Evolutionary conservation across 2,888 invertebrate species (phyloP), one percentile per base, ranked within the genome.

Genomic region (Scelioninae gen. 1): DNA sequence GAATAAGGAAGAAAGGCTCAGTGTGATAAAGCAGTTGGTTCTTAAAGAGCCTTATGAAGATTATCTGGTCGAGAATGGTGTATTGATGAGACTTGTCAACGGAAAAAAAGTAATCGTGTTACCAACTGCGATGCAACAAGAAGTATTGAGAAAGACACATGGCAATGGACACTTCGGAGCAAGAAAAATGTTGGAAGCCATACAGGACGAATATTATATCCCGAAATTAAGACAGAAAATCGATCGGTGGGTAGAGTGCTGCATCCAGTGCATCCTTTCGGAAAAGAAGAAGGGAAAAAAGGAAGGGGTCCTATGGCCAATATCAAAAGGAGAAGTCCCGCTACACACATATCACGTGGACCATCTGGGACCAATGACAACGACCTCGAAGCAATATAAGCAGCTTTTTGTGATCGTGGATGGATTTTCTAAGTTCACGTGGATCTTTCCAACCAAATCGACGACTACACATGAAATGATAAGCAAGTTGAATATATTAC

Each of bases 201-300:
- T 43, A 0, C 43, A n/a, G 5, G 47, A 15, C 6, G 15, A 47
- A 4, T 47, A 47, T 6, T 47, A 47, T 7, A 15, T 47, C 1
- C 15, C 47, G 0, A 13, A 15, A 7, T 8, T 47, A 6, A 15
- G 15, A 16, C 15, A 47, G 47, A 47, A 43, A 5, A 5, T 43
- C 1, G n/a, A 43, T 11, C 9, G n/a, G 0, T 43, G 4, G 5
- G n/a, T 43, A 2, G 47, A 47, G 15, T 47, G 47, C 7, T 47
- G 47, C 2, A 9, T 47, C 1, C 0, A 0, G 2, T 47, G 15
- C 7, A 5, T 15, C 5, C 1, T 47, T 1, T 1, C 47, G n/a
- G 47, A 47, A 16, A 47, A 47, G 15, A 47, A 47, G 15, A 47
- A 43, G n/a, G 47, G 47, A 5, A 47, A 47, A 15, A 13, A 47